Conservation (phyloP, 2,113 vertebrate species). For the Passer domesticus region DNA sequence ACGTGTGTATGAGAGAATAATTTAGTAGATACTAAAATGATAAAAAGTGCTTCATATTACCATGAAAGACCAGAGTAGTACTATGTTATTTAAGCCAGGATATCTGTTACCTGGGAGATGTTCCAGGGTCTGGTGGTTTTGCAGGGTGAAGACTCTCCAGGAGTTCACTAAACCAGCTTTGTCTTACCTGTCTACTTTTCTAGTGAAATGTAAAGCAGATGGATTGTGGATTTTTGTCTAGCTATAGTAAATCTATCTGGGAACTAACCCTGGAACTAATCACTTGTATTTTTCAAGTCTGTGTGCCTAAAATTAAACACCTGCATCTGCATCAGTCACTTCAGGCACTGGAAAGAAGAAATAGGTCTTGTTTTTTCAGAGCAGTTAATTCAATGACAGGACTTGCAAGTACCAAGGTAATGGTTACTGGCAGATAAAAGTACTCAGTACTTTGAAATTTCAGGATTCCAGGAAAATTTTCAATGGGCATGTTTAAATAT, state of each 20-base stretch:
- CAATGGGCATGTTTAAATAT: neutral
- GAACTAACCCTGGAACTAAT: conserved; percentile 33
- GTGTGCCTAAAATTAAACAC: neutral
- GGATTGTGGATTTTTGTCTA: neutral
- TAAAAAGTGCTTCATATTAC: neutral
- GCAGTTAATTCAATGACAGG: neutral
- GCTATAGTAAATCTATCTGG: neutral
- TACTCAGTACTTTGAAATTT: neutral
- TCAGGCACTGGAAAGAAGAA: neutral
- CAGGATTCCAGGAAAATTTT: neutral
- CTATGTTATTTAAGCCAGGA: neutral
- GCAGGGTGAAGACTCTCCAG: neutral
- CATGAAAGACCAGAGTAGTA: neutral
- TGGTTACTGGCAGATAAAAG: neutral
- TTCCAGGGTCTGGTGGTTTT: neutral
- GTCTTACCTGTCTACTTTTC: neutral
- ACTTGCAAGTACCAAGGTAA: neutral
- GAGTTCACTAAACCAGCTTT: neutral
- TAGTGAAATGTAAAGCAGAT: neutral
- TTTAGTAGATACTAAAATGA: neutral
- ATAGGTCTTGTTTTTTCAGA: conserved; percentile 1
- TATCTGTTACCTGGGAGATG: neutral
- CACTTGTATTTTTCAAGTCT: conserved; percentile 40
- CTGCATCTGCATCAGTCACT: neutral
- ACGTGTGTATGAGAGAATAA: no score